These are phyloP conservation scores for Hapalemur alaotrensis DNA, from an alignment of 2,797 vertebrate genomes.

Conservation along the genomic window DNA sequence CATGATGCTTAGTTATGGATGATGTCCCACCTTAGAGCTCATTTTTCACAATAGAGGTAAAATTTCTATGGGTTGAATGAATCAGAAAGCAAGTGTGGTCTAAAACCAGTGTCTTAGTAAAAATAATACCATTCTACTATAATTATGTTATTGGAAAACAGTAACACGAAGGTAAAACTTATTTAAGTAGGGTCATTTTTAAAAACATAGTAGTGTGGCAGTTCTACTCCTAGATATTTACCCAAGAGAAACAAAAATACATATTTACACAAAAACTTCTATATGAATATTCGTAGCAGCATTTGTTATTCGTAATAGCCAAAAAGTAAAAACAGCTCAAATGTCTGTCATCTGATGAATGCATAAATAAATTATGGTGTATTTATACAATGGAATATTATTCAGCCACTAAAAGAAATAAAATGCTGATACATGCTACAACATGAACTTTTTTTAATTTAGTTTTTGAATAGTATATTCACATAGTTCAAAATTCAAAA, in stretches of 20 bases:
- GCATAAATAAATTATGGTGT: not conserved
- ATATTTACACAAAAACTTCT: not conserved
- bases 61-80: not conserved
- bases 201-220: not conserved
- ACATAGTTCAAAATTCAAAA: not conserved
- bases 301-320: not conserved
- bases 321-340: not conserved
- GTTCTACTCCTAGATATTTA: not conserved
- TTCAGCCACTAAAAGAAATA: not conserved
- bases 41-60: not conserved
- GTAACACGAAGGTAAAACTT: constrained; percentile 2
- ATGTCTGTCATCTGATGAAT: not conserved
- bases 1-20: not conserved
- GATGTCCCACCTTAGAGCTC: not conserved
- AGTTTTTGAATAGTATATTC: not conserved
- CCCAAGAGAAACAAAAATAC: not conserved
- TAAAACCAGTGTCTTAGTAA: constrained; percentile 20
- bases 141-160: not conserved
- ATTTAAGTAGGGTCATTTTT: not conserved
- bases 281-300: not conserved
- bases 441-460: not conserved
- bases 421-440: not conserved
- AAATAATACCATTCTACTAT: not conserved
- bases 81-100: not conserved
- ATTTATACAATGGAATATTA: not conserved